A percentile compares a stretch with the other conserved stretches of the same genome.
phyloP scores from a whole-genome alignment of 2,797 vertebrate genomes.

The Notoglanidium macrostoma region DNA sequence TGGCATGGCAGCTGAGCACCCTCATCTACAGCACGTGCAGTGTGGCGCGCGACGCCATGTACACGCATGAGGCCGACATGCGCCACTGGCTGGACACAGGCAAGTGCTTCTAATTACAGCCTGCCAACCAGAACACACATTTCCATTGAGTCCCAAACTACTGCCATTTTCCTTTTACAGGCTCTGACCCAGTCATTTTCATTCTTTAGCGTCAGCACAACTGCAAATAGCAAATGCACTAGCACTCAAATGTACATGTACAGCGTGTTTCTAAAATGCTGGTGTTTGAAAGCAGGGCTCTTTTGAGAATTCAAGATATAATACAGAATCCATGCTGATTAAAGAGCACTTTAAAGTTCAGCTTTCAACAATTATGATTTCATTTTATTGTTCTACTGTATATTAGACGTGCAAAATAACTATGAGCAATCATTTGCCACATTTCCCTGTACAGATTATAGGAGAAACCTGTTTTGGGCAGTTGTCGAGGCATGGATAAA shows the following conservation, averaged over 20 bases:
- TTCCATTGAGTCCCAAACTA: constrained; percentile 30
- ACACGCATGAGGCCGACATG: constrained; percentile 88
- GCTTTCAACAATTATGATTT: not conserved
- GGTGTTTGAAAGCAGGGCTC: not conserved
- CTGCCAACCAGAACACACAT: constrained; percentile 11
- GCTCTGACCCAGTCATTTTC: constrained; percentile 17
- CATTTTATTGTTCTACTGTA: not conserved
- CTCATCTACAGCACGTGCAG: constrained; percentile 91
- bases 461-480: not conserved
- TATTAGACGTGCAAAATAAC: not conserved
- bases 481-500: not conserved
- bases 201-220: constrained; percentile 23
- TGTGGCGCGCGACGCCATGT: constrained; percentile 87
- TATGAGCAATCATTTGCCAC: not conserved
- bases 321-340: not conserved
- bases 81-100: constrained; percentile 92
- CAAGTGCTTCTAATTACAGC: constrained; percentile 60
- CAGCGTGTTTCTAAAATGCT: not conserved
- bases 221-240: constrained; percentile 30
- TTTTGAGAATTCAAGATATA: not conserved
- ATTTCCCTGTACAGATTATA: not conserved
- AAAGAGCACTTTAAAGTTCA: not conserved
- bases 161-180: constrained; percentile 39
- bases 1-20: constrained; percentile 85
- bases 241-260: constrained; percentile 1